Conservation (phyloP, 2,113 vertebrate genomes). For the Salvelinus fontinalis region DNA sequence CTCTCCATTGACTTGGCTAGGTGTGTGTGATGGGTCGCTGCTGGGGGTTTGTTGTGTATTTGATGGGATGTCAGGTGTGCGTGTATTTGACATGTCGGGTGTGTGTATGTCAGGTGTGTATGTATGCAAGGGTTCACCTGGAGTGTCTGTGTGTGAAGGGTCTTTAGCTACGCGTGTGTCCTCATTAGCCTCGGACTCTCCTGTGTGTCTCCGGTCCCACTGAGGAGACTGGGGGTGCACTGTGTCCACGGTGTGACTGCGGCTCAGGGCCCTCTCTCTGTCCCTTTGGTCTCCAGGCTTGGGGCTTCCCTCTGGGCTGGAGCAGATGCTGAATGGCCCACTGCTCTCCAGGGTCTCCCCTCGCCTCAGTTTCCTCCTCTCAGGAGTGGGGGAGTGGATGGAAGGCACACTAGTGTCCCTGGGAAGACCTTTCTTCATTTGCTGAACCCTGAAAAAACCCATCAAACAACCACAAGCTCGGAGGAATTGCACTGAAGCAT, state of each 20-base stretch:
- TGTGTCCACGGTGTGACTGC: slow-evolving; percentile 71
- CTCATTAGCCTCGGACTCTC: background rate
- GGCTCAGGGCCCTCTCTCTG: slow-evolving; percentile 53
- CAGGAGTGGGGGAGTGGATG: slow-evolving; percentile 70
- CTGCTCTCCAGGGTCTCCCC: slow-evolving; percentile 68
- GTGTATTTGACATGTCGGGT: too few relatives aligned
- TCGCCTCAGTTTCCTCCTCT: slow-evolving; percentile 63
- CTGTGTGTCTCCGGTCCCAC: background rate
- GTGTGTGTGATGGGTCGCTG: background rate
- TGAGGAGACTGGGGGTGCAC: slow-evolving; percentile 16
- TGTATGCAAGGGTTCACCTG: too few relatives aligned
- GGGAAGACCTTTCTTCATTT: slow-evolving; percentile 75
- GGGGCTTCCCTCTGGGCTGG: slow-evolving; percentile 14
- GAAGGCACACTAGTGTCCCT: slow-evolving; percentile 78
- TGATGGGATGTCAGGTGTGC: too few relatives aligned
- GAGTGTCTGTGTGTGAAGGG: background rate
- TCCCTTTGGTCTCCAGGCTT: background rate
- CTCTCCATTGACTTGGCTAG: background rate
- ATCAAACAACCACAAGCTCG: background rate
- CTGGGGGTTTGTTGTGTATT: too few relatives aligned
- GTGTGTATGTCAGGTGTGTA: too few relatives aligned
- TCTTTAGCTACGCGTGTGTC: background rate
- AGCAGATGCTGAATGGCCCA: slow-evolving; percentile 8
- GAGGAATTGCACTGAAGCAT: too few relatives aligned
- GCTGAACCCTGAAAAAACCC: slow-evolving; percentile 55